Evolutionary conservation across 92 coral and sea anemone species (phyloP).

Genomic region (Ricordea florida): DNA sequence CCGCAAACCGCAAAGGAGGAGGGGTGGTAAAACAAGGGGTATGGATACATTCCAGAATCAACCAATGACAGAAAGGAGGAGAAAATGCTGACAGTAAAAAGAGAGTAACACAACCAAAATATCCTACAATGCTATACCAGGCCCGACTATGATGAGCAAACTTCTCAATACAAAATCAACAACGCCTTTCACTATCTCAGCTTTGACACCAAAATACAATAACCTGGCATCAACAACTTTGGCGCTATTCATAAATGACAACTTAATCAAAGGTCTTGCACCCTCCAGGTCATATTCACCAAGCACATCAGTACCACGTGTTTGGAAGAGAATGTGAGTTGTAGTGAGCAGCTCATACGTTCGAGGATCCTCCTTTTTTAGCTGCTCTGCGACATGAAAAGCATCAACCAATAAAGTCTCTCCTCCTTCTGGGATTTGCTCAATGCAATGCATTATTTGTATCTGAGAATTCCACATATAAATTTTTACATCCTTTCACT

Average conservation of each 20-base stretch:
- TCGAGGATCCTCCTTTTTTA: constrained; percentile 52
- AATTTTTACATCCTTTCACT: too few species aligned
- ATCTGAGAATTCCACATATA: constrained; percentile 30
- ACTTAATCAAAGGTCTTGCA: constrained; percentile 82
- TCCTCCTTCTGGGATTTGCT: constrained; percentile 72
- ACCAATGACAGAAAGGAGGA: too few species aligned
- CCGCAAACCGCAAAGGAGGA: too few species aligned
- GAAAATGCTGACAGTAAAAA: too few species aligned
- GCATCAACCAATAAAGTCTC: constrained; percentile 78
- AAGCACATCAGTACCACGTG: constrained; percentile 62
- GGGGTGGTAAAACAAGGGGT: too few species aligned
- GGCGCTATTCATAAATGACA: too few species aligned
- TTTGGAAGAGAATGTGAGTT: constrained; percentile 69
- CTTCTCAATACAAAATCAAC: not conserved
- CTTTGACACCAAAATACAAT: not conserved
- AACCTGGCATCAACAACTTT: too few species aligned
- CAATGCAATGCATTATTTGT: constrained; percentile 71
- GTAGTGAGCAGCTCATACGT: constrained; percentile 65
- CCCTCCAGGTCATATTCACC: constrained; percentile 71
- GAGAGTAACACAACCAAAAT: too few species aligned
- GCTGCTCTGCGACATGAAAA: constrained; percentile 60
- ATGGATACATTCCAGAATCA: too few species aligned
- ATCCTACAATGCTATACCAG: too few species aligned
- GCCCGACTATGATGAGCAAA: too few species aligned
- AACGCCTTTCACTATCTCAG: too few species aligned